Evolutionary conservation across 30 jellyfish, hydroid and myxozoan genomes (phyloP), one percentile per base, ranked within the genome.

Genomic region (Rhopilema esculentum): DNA sequence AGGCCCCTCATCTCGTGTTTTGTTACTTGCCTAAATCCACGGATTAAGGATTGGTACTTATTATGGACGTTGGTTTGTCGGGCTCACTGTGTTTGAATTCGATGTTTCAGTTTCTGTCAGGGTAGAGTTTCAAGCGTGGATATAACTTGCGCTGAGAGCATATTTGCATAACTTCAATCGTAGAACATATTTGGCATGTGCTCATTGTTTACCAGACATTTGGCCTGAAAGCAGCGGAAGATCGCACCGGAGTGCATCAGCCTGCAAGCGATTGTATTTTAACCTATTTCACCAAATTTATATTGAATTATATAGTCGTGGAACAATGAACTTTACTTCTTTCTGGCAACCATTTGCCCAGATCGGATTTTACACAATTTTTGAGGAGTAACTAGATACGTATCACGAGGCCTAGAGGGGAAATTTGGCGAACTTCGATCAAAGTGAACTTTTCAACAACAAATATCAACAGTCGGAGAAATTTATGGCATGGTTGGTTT

Each of bases 81-180:
- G n/a, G n/a, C n/a, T n/a, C n/a, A n/a, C n/a, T n/a, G n/a, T n/a
- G n/a, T n/a, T n/a, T n/a, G n/a, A n/a, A n/a, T n/a, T n/a, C n/a
- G 57, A 40, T 48, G 49, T 48, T 73, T 73, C 84, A 40, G 70
- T 73, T 73, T 48, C 48, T 32, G 57, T 40, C 32, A 19, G 70
- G 84, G 23, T 31, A 30, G 30, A 19, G 25, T 31, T 73, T 73
- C 70, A 32, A 31, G 69, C 53, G 84, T 73, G 84, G 69, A 73
- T 73, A 50, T 40, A 73, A 12, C 50, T 73, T 17, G 27, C 84
- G 27, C 33, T 22, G 25, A 40, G 70, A 40, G 40, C 70, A 73
- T 73, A 73, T 73, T 73, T 73, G 84, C 84, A 73, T 73, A 73
- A 73, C 53, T 70, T 73, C 84, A 48, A 73, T 73, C 33, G 84